Base-by-base conservation (phyloP, 2,797 vertebrate genomes). In the Micromesistius poutassou region DNA sequence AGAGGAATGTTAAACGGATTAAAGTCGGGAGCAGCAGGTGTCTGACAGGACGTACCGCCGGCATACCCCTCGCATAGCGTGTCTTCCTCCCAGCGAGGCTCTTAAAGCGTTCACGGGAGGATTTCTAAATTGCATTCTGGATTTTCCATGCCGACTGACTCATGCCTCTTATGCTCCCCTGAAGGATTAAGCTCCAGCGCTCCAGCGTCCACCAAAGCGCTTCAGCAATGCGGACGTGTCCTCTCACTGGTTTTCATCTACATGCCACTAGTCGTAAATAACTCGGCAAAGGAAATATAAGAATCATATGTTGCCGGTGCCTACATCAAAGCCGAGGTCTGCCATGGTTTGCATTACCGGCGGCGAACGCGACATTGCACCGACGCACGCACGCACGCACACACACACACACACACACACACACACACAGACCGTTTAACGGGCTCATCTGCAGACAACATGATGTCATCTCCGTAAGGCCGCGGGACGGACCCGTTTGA, bases 141-240 rank as follows among this genome's bases (percentile, higher is more conserved):
- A 92, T 93, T 93, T 91, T 94, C 89, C 90, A 91, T 90, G 91
- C 90, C 79, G 88, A 84, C 89, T 94, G 91, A 93, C 89, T 93
- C 90, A 92, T 89, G 77, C 86, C 83, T 87, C 86, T 89, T 80
- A 70, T 82, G 79, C 84, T 92, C 92, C 91, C 88, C 90, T 46
- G 74, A 86, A 90, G 90, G 89, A 93, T 92, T 88, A 88, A 83
- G 84, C 87, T 88, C 83, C 85, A 78, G 85, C 76, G 77, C 40
- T 91, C 88, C 88, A 89, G 86, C 89, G 88, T 89, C 89, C 84
- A 85, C 84, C 84, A 89, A 79, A 87, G 85, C 80, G 84, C 74
- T 88, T 68, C 80, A 3, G 87, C 87, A 88, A 91, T 77, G 86
- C 82, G 62, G 78, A 80, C 82, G 82, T 83, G 86, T 90, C 84